Conservation (phyloP, 2,888 invertebrate genomes). For the Drosophila mettleri region DNA sequence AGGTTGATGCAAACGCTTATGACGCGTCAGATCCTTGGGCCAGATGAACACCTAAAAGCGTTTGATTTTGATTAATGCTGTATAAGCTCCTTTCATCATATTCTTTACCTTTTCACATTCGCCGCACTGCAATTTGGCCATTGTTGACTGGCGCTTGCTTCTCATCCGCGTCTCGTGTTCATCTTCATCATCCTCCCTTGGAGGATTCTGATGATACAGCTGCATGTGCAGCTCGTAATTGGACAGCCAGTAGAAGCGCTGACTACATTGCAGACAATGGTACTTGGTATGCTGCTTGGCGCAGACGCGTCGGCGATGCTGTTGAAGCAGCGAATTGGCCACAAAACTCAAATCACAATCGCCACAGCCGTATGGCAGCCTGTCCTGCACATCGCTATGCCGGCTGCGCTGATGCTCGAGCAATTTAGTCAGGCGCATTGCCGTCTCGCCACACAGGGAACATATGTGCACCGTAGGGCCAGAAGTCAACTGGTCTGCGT, state of each 20-base stretch:
- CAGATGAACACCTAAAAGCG: conserved; percentile 86
- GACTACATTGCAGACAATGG: conserved; percentile 74
- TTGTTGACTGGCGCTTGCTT: conserved; percentile 54
- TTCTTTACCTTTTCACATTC: conserved; percentile 86
- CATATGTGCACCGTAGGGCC: conserved; percentile 61
- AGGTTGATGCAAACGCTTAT: conserved; percentile 88
- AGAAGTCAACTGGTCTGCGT: conserved; percentile 13
- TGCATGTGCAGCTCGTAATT: conserved; percentile 77
- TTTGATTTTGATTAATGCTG: not conserved
- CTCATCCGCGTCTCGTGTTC: conserved; percentile 50
- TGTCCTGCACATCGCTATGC: conserved; percentile 75
- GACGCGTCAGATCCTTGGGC: conserved; percentile 88
- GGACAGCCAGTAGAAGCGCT: conserved; percentile 80
- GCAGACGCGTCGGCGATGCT: conserved; percentile 85
- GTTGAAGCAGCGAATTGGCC: conserved; percentile 85
- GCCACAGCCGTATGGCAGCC: conserved; percentile 85
- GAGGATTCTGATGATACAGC: conserved; percentile 39
- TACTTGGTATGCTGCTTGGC: conserved; percentile 66
- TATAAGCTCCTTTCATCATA: not conserved
- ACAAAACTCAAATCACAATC: conserved; percentile 86
- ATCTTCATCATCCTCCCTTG: not conserved
- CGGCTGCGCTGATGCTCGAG: conserved; percentile 73
- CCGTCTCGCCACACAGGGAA: conserved; percentile 69
- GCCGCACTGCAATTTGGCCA: conserved; percentile 86
- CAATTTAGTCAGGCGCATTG: conserved; percentile 61